phyloP scores from a whole-genome alignment of 1,140 invertebrate species.

The Drosophila athabasca region DNA sequence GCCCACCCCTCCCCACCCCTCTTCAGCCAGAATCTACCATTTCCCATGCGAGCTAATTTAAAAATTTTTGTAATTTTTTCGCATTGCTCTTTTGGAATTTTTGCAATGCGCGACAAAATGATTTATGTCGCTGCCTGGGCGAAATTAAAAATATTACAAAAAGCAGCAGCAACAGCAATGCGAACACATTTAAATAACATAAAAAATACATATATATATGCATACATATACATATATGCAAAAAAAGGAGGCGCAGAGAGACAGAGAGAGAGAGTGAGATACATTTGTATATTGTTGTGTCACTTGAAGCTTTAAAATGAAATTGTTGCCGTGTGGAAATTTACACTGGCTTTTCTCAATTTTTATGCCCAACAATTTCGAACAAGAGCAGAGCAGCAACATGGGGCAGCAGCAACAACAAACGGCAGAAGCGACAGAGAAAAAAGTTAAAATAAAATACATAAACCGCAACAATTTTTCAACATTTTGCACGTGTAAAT shows the following conservation, averaged over 20 bases:
- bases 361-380: constrained; percentile 72
- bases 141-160: constrained; percentile 82
- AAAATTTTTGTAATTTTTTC: constrained; percentile 82
- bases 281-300: constrained; percentile 22
- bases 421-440: constrained; percentile 13
- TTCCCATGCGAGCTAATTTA: constrained; percentile 76
- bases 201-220: constrained; percentile 48
- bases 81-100: constrained; percentile 80
- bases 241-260: too few relatives aligned
- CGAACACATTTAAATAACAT: constrained; percentile 78
- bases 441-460: constrained; percentile 52
- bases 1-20: constrained; percentile 20
- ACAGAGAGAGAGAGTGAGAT: background rate
- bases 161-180: constrained; percentile 53
- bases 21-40: constrained; percentile 4
- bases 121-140: constrained; percentile 80
- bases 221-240: constrained; percentile 9
- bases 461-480: constrained; percentile 83
- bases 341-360: constrained; percentile 66
- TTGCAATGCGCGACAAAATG: constrained; percentile 83
- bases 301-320: constrained; percentile 72
- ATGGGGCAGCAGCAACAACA: constrained; percentile 1
- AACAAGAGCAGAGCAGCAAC: constrained; percentile 33
- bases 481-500: constrained; percentile 83
- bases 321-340: constrained; percentile 72